These are phyloP conservation scores for Ectemnius lituratus DNA, from an alignment of 2,888 invertebrate species.

Conservation along the genomic window DNA sequence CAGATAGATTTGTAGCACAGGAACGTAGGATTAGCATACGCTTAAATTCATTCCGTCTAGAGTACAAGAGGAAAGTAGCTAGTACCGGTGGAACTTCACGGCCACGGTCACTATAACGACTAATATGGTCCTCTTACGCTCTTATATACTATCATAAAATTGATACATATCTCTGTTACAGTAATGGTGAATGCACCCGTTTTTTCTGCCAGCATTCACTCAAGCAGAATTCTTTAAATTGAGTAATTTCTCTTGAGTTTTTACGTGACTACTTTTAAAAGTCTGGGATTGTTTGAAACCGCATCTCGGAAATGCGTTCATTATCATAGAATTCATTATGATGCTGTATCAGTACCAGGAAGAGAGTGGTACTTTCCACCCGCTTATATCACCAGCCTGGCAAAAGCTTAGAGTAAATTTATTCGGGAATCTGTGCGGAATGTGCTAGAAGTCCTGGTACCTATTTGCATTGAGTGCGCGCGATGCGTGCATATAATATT, in stretches of 20 bases:
- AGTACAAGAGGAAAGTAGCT: conserved; percentile 42
- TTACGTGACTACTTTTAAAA: background rate
- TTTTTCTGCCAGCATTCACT: background rate
- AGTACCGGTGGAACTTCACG: conserved; percentile 42
- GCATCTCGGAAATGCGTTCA: background rate
- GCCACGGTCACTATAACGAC: conserved; percentile 27
- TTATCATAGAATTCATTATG: background rate
- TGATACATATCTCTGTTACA: background rate
- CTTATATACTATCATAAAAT: background rate
- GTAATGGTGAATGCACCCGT: background rate
- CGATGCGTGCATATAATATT: conserved; percentile 38
- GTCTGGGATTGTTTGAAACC: background rate
- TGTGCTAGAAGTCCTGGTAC: conserved; percentile 12
- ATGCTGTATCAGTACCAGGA: background rate
- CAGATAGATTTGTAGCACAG: background rate
- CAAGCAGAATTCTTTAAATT: too few species aligned
- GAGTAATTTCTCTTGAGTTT: background rate
- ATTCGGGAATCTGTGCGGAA: conserved; percentile 7
- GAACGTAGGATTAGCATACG: background rate
- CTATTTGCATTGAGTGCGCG: conserved; percentile 21
- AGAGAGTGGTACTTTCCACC: background rate
- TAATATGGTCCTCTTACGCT: background rate
- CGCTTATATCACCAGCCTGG: background rate
- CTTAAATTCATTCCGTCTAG: conserved; percentile 19
- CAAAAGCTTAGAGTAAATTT: background rate